phyloP scores from a whole-genome alignment of 2,797 vertebrate species.

The Basileuterus tristriatus region DNA sequence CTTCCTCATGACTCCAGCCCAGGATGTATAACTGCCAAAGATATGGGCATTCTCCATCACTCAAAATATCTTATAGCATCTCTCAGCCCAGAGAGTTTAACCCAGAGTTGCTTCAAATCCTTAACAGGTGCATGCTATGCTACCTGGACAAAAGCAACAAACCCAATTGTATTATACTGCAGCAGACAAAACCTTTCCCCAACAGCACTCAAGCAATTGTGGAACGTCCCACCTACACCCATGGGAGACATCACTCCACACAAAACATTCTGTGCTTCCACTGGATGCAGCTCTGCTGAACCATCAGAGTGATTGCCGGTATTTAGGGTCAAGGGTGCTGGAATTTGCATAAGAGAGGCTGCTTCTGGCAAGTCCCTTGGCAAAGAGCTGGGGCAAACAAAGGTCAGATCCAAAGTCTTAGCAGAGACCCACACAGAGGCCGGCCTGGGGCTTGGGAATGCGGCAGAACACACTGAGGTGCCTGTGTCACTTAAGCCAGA shows the following conservation, averaged over 20 bases:
- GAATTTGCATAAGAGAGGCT: neutral
- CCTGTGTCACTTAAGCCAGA: fast-evolving
- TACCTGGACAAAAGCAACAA: neutral
- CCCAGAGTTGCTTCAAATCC: neutral
- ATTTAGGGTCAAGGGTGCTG: neutral
- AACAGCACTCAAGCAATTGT: neutral
- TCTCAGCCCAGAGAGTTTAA: neutral
- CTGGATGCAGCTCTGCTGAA: neutral
- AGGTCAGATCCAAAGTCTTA: neutral
- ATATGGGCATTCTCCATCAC: neutral
- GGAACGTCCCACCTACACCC: neutral
- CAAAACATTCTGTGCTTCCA: neutral
- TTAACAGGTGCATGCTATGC: neutral
- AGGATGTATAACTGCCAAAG: neutral
- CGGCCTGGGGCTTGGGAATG: neutral
- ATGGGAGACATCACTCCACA: neutral
- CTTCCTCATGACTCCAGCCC: neutral
- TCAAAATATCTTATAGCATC: neutral
- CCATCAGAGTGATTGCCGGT: neutral
- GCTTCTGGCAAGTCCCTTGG: neutral
- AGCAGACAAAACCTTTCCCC: neutral
- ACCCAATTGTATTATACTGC: fast-evolving
- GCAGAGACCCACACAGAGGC: neutral
- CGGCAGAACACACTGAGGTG: neutral
- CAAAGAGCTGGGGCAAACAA: neutral